Base-by-base conservation (phyloP, 2,888 invertebrate species). In the Lasioglossum malachurum region DNA sequence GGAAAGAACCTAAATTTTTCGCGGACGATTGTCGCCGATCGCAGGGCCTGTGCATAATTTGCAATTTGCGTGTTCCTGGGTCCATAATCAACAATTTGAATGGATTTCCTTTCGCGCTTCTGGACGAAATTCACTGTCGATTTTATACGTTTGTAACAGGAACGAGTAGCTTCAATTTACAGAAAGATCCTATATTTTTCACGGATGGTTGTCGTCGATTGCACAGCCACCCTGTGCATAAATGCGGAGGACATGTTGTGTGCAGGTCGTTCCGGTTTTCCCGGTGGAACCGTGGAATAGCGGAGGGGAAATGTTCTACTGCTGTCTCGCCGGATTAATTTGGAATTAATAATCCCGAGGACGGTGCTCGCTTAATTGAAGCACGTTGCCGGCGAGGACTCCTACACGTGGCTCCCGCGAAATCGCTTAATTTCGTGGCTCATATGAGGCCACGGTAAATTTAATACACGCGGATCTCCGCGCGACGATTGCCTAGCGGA, bases 401-500 rank as follows among this genome's bases (percentile, higher is more conserved):
- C 23, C 67, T 72, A 76, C 87, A 76, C 82, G 87, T 80, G 91
- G 88, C 84, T 46, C 89, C 74, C 91, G 89, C 92, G 92, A 93
- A 94, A 94, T 94, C 93, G 93, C 94, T 94, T 94, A 93, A 94
- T 94, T 94, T 94, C 93, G 92, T 91, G 92, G 93, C 93, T 93
- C 93, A 90, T 92, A 92, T 90, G 91, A 91, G 90, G 87, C 89
- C 90, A 92, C 89, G 92, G 92, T 91, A 92, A 92, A 93, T 94
- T 94, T 94, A 94, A 94, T 93, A 93, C 92, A 92, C 89, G 91
- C 88, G 87, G 81, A 89, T 89, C 83, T 86, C 72, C 86, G 69
- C 75, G 75, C 78, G 81, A 92, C 92, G 93, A 92, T 93, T 92
- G 92, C 92, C 92, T 64, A 64, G 93, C 88, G 86, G 86, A 86